phyloP scores from a whole-genome alignment of 2,113 vertebrate genomes.

The Otis tarda region DNA sequence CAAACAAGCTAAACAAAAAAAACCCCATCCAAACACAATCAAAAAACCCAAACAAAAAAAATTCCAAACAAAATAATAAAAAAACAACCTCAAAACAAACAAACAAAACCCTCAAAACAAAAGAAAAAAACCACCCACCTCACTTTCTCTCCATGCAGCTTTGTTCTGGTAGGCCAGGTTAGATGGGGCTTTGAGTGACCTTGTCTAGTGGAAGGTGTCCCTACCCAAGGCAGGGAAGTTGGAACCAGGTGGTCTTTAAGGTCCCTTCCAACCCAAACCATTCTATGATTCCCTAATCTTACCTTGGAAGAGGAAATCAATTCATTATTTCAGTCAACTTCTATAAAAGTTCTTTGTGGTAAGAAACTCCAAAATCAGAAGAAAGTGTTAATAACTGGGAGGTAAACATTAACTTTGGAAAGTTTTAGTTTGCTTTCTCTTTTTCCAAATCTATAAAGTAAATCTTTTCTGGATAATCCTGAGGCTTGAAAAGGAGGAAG shows the following conservation, averaged over 20 bases:
- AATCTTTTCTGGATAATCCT: neutral
- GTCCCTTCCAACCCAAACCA: no score
- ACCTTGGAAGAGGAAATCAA: neutral
- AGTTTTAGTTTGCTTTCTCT: neutral
- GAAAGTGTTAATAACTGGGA: neutral
- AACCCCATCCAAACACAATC: neutral
- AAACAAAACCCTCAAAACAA: no score
- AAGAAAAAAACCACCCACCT: fast-evolving
- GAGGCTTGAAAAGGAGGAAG: neutral
- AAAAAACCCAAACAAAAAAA: neutral
- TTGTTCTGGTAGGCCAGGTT: neutral
- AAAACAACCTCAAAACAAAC: neutral
- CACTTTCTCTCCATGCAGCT: neutral
- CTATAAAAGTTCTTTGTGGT: neutral
- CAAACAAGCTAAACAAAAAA: neutral
- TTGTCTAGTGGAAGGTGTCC: no score
- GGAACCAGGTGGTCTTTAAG: no score
- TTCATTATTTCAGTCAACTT: neutral
- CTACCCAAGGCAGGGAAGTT: no score
- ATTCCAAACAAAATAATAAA: neutral
- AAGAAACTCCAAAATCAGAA: neutral
- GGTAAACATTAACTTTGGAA: neutral
- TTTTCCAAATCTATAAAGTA: neutral
- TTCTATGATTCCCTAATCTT: neutral
- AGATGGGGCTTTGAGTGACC: no score